Base-by-base conservation (phyloP, 2,888 invertebrate species). In the Galerucella pusilla region DNA sequence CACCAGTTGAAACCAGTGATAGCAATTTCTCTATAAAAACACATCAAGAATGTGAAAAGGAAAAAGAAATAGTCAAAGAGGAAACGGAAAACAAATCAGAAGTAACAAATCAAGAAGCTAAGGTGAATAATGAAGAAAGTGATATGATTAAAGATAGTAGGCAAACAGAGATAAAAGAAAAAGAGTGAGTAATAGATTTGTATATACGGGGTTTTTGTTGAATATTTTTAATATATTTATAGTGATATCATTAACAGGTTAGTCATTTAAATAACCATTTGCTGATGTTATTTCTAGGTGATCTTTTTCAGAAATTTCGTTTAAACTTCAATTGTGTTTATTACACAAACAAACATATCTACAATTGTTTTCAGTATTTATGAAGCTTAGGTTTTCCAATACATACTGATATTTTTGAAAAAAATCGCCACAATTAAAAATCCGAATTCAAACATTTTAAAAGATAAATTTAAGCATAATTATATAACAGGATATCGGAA, bases 101-200 rank as follows among this genome's bases (percentile, higher is more conserved):
- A 54, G 20, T 6, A 54, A 72, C 16, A n/a, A 57, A 49, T 20
- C 42, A 66, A 49, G 25, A 54, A 65, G 16, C 9, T 28, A 71
- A 60, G 42, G 20, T 57, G 16, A 57, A 42, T 16, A 2, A 42
- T 11, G 57, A 42, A 16, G 16, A 57, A 42, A 57, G 66, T 45
- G 25, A 46, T 28, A 16, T 42, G n/a, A 12, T 28, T 35, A 52
- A 59, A 28, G 9, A 49, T 66, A 57, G 49, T 57, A 52, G 25
- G 49, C 63, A 42, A 54, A 54, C 63, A 42, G 72, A 72, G 16
- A 20, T 67, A 20, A 72, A 66, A 45, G 66, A 67, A 66, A 72
- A 66, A 67, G 66, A 72, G 60, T 72, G 60, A 72, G 66, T 14
- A 60, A 52, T 63, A 49, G 11, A 64, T 63, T 71, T 71, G 64